Percentiles rank a stretch among this genome's conserved stretches.
Evolutionary conservation across 2,797 vertebrate genomes (phyloP).

Genomic region (Darevskia nairensis): DNA sequence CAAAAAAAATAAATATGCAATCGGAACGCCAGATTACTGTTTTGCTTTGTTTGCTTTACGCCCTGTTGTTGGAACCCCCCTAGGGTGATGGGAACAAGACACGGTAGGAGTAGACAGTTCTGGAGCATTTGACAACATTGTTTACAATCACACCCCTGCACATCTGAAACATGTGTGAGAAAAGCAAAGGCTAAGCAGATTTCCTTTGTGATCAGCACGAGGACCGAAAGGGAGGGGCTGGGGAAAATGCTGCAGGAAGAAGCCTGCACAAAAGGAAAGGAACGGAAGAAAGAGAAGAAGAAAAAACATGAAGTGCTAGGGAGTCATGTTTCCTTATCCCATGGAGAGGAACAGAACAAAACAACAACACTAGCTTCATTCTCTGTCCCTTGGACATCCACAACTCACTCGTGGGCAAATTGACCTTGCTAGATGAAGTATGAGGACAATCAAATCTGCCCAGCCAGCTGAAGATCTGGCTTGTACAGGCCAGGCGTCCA

Average conservation of each 20-base stretch:
- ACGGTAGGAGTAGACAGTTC: conserved; percentile 69
- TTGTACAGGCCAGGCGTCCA: conserved; percentile 48
- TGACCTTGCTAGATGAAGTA: conserved; percentile 48
- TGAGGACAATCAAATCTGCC: conserved; percentile 43
- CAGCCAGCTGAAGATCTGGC: conserved; percentile 47
- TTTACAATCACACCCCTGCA: conserved; percentile 77
- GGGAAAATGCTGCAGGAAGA: conserved; percentile 65
- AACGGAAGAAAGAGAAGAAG: neutral
- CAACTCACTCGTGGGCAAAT: neutral
- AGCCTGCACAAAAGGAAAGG: conserved; percentile 38
- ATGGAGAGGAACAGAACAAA: neutral
- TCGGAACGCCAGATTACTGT: conserved; percentile 80
- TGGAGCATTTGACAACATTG: conserved; percentile 71
- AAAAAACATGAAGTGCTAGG: conserved; percentile 58
- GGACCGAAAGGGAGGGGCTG: conserved; percentile 44
- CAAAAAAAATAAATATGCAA: conserved; percentile 77
- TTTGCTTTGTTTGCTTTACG: conserved; percentile 81
- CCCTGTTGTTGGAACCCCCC: conserved; percentile 81
- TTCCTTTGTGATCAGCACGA: conserved; percentile 37
- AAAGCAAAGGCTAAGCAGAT: conserved; percentile 72
- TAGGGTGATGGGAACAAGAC: conserved; percentile 76
- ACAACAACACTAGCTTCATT: accelerated
- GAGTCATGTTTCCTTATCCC: conserved; percentile 56
- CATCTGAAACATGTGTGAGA: conserved; percentile 80
- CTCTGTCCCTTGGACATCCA: neutral